Evolutionary conservation across 2,888 invertebrate species (phyloP).

Genomic region (Cyaniris semiargus): DNA sequence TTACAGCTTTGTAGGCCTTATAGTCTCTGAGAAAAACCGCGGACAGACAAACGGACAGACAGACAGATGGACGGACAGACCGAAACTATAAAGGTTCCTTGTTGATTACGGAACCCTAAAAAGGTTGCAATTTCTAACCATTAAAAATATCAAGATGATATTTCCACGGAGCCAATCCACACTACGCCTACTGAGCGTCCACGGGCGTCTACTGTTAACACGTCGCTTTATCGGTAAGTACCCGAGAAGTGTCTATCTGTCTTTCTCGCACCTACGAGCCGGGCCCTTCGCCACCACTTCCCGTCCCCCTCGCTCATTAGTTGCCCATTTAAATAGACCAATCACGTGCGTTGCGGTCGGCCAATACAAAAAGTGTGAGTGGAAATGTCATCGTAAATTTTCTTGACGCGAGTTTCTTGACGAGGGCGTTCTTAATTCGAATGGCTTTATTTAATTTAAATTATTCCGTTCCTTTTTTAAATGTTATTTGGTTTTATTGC

Average conservation of each 20-base stretch:
- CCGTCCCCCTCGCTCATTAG: slow-evolving; percentile 64
- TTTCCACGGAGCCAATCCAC: slow-evolving; percentile 51
- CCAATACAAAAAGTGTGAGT: slow-evolving; percentile 75
- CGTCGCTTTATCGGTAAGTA: slow-evolving; percentile 71
- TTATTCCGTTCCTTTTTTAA: background rate
- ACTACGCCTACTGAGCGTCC: slow-evolving; percentile 54
- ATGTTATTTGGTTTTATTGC: background rate
- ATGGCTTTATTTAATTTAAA: background rate
- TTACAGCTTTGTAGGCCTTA: no score
- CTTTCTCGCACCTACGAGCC: slow-evolving; percentile 55
- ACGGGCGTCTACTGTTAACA: slow-evolving; percentile 64
- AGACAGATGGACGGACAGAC: no score
- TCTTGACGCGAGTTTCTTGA: slow-evolving; percentile 46
- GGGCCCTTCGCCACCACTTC: slow-evolving; percentile 48
- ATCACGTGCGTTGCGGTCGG: slow-evolving; percentile 64
- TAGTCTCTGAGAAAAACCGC: no score
- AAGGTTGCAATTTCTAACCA: no score
- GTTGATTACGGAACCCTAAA: no score
- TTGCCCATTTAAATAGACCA: slow-evolving; percentile 70
- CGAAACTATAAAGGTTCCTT: no score
- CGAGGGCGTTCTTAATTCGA: background rate
- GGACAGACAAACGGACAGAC: no score
- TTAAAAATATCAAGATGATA: background rate
- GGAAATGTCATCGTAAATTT: slow-evolving; percentile 75
- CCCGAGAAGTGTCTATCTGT: slow-evolving; percentile 74